Percentiles rank a stretch among this genome's conserved stretches.
These are phyloP conservation scores for Chaetorhynchus papuensis DNA, from an alignment of 2,113 vertebrate genomes.

Conservation along the genomic window DNA sequence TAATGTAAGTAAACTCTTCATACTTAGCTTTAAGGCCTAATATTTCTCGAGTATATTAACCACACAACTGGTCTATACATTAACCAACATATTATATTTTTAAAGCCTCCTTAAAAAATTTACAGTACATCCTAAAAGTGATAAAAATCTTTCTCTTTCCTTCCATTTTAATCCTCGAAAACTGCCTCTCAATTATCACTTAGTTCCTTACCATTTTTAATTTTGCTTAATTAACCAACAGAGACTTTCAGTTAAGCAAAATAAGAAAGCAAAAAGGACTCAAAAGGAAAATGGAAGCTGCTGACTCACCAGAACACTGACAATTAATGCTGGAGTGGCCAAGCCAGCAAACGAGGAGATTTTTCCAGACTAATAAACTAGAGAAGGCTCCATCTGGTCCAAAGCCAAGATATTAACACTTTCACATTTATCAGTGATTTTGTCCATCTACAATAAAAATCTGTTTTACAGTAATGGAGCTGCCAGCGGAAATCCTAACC, in stretches of 20 bases:
- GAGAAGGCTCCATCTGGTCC: slow-evolving; percentile 19
- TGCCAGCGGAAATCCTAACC: slow-evolving; percentile 15
- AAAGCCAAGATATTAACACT: slow-evolving; percentile 15
- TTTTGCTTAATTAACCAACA: neutral
- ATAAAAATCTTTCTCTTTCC: slow-evolving; percentile 1
- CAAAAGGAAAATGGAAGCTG: neutral
- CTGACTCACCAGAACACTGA: neutral
- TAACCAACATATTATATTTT: neutral
- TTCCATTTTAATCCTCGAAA: neutral
- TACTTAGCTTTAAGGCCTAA: slow-evolving; percentile 39
- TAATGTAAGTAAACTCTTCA: neutral
- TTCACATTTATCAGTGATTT: slow-evolving; percentile 21
- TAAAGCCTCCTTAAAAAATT: slow-evolving; percentile 41
- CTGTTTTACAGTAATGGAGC: neutral
- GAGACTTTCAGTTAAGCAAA: neutral
- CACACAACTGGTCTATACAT: neutral
- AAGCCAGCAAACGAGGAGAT: neutral
- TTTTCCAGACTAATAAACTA: slow-evolving; percentile 56
- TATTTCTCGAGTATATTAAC: neutral
- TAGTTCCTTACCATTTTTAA: neutral
- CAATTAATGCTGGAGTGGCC: neutral
- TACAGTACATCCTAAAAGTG: slow-evolving; percentile 24
- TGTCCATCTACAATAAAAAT: neutral
- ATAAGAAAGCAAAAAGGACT: neutral
- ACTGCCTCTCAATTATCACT: neutral